These are phyloP conservation scores for Cnemophilus loriae DNA, from an alignment of 2,113 vertebrate genomes.

Conservation along the genomic window DNA sequence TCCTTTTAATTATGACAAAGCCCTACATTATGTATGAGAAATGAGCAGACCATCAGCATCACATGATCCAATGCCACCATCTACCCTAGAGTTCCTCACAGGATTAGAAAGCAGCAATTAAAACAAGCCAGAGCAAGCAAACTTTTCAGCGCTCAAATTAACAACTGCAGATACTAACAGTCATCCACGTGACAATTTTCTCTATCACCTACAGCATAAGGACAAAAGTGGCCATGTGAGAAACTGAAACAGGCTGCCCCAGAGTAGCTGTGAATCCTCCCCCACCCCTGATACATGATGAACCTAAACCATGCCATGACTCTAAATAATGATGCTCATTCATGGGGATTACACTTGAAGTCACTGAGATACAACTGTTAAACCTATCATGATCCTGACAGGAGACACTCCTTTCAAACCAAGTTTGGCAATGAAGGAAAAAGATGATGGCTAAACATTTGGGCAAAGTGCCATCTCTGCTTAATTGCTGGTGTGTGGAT, in stretches of 20 bases:
- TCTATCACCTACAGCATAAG: background rate
- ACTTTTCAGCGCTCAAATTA: background rate
- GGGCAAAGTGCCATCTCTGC: background rate
- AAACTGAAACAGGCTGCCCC: background rate
- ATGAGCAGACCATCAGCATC: background rate
- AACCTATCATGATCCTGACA: background rate
- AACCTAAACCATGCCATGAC: background rate
- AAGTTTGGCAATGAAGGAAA: background rate
- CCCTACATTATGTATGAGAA: background rate
- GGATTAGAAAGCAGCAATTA: background rate
- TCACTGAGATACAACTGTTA: background rate
- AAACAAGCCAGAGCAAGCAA: background rate
- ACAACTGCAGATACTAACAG: background rate
- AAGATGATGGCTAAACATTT: background rate
- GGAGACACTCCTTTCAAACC: background rate
- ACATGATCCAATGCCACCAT: background rate
- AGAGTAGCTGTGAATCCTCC: background rate
- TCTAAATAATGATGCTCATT: background rate
- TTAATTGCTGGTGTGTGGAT: background rate
- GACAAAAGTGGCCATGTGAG: background rate
- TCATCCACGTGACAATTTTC: background rate
- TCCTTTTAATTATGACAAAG: background rate
- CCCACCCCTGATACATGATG: background rate
- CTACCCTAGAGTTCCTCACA: fast-evolving
- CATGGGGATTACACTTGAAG: background rate